phyloP scores from a whole-genome alignment of 1,140 invertebrate species.

The Drosophila burlai region DNA sequence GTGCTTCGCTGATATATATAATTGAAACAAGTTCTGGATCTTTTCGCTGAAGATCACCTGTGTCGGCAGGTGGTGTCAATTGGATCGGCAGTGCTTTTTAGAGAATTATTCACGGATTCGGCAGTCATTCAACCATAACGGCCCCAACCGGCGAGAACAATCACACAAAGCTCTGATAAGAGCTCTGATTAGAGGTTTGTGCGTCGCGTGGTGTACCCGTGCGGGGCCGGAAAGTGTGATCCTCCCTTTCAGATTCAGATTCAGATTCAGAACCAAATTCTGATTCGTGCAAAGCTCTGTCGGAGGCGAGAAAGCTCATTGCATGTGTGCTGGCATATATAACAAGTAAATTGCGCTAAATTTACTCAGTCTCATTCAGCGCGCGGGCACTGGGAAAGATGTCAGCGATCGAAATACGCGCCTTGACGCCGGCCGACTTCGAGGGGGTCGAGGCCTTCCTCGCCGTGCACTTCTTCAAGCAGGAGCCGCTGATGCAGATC shows the following conservation, averaged over 20 bases:
- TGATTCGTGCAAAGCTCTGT: constrained; percentile 25
- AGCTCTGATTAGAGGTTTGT: not conserved
- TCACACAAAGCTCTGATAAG: constrained; percentile 24
- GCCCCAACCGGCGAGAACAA: not conserved
- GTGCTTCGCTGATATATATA: not conserved
- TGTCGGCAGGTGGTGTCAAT: not conserved
- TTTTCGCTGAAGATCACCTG: not conserved
- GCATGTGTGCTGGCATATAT: constrained; percentile 28
- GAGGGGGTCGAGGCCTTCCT: constrained; percentile 47
- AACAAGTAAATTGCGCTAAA: constrained; percentile 41
- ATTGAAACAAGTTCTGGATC: not conserved
- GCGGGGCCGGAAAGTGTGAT: not conserved
- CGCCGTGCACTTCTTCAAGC: constrained; percentile 48
- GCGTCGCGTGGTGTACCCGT: constrained; percentile 1
- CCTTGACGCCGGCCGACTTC: constrained; percentile 30
- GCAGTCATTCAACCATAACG: constrained; percentile 27
- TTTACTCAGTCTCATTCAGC: constrained; percentile 41
- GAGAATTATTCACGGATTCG: not conserved
- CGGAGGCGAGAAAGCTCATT: constrained; percentile 23
- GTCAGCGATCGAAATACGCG: constrained; percentile 39
- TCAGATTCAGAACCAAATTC: constrained; percentile 15
- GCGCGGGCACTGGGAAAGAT: constrained; percentile 20
- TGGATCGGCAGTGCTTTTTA: not conserved
- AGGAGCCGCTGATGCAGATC: constrained; percentile 60
- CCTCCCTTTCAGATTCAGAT: not conserved